Base-by-base conservation (phyloP, 2,113 vertebrate genomes). In the Seriola aureovittata region DNA sequence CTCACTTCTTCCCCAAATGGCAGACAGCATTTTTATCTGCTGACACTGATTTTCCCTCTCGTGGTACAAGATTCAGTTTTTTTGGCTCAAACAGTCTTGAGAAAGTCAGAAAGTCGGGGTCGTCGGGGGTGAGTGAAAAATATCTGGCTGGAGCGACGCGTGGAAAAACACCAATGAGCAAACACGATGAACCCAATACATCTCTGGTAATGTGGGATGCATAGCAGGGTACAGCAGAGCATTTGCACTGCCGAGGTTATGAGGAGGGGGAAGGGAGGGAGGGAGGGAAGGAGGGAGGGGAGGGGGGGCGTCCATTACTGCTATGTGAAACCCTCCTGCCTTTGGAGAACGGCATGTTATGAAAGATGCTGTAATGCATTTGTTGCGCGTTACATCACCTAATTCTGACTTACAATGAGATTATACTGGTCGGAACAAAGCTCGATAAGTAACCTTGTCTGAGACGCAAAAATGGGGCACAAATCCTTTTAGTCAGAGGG, bases 351-450 rank as follows among this genome's bases (percentile, higher is more conserved):
- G 38, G 59, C 82, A 60, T 65, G 84, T 90, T 91, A 91, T 91
- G 88, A 92, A 89, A 91, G 87, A 86, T 71, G 90, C 75, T 84
- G 90, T 90, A 85, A 90, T 90, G 90, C 86, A 82, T 89, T 90
- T 90, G 89, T 89, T 85, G 85, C 67, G 34, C 66, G 89, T 91
- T 92, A 91, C 91, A 92, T 91, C 86, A 91, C 90, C 87, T 90
- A 84, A 89, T 89, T 90, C 82, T 85, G 89, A 91, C 82, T 89
- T 87, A 86, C 82, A 91, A 93, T 90, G 87, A 90, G 92, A 92
- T 92, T 93, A 93, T 17, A 57, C 68, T 71, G 88, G 73, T 91
- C 82, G 72, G 87, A 88, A 91, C 89, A 91, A 82, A 92, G 92
- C 92, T 82, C 65, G 81, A 89, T 90, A 84, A 91, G 88, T 91